These are phyloP conservation scores for Drosophila burlai DNA, from an alignment of 1,140 invertebrate genomes.

Conservation along the genomic window DNA sequence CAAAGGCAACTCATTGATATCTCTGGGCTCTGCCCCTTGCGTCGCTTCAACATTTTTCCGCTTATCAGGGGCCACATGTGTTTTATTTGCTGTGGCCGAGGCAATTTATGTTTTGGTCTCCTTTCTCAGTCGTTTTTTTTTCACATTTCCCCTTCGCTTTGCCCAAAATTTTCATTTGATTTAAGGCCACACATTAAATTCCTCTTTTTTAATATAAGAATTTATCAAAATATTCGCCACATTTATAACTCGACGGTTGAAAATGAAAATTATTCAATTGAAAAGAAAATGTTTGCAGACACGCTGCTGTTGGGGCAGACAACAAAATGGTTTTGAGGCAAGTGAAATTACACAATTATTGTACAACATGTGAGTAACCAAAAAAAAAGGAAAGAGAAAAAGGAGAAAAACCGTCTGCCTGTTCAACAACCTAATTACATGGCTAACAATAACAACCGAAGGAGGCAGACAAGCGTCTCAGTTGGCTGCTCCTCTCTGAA, in stretches of 20 bases:
- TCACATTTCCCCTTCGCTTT: background rate
- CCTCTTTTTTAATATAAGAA: conserved; percentile 26
- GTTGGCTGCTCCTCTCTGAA: conserved; percentile 31
- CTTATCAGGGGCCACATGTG: conserved; percentile 39
- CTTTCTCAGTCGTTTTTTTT: conserved; percentile 14
- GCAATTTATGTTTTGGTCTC: conserved; percentile 40
- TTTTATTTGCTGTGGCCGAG: conserved; percentile 53
- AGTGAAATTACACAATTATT: conserved; percentile 54
- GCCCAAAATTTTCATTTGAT: conserved; percentile 53
- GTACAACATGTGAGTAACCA: conserved; percentile 40
- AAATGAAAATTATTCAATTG: conserved; percentile 37
- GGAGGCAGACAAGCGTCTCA: conserved; percentile 40
- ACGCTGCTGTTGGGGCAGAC: conserved; percentile 10
- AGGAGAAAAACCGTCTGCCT: conserved; percentile 34
- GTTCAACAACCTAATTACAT: conserved; percentile 58
- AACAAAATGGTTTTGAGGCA: conserved; percentile 39
- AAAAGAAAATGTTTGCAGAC: conserved; percentile 24
- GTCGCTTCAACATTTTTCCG: conserved; percentile 3
- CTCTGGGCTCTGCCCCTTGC: conserved; percentile 7
- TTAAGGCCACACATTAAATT: conserved; percentile 69
- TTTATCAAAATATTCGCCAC: conserved; percentile 51
- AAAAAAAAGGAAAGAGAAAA: conserved; percentile 28
- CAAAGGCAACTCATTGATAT: conserved; percentile 30
- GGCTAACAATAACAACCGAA: conserved; percentile 39
- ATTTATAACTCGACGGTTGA: conserved; percentile 49